A percentile compares a stretch with the other conserved stretches of the same genome.
phyloP scores from a whole-genome alignment of 2,797 vertebrate genomes.

The Siniperca scherzeri region DNA sequence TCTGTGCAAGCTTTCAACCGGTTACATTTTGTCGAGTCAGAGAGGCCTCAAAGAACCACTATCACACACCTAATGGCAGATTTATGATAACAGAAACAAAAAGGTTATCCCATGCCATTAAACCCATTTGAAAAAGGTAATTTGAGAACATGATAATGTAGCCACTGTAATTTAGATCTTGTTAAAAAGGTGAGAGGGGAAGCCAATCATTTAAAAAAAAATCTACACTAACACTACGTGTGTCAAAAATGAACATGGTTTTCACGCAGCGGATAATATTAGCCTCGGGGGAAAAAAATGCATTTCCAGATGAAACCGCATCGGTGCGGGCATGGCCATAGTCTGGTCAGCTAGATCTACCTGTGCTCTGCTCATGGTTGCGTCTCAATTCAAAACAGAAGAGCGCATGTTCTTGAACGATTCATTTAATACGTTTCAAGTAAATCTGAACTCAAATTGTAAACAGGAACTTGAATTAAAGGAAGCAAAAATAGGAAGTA shows the following conservation, averaged over 20 bases:
- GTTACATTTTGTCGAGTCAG: not conserved
- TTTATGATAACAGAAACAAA: not conserved
- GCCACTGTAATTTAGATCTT: not conserved
- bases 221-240: not conserved
- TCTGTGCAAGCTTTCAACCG: slow-evolving; percentile 26
- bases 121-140: not conserved
- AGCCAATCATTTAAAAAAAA: not conserved
- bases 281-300: not conserved
- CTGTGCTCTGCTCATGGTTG: not conserved
- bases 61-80: not conserved
- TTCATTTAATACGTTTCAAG: not conserved
- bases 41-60: slow-evolving; percentile 17
- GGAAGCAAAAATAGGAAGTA: slow-evolving; percentile 68
- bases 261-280: not conserved
- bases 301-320: not conserved
- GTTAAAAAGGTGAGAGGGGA: not conserved
- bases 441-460: not conserved
- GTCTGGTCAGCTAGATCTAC: not conserved
- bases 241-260: not conserved
- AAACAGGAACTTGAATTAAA: slow-evolving; percentile 54
- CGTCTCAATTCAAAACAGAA: slow-evolving; percentile 5
- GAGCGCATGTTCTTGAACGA: not conserved
- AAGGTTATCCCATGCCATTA: not conserved
- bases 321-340: not conserved
- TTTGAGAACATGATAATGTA: not conserved